phyloP scores from a whole-genome alignment of 2,797 vertebrate genomes.

The Okamejei kenojei region DNA sequence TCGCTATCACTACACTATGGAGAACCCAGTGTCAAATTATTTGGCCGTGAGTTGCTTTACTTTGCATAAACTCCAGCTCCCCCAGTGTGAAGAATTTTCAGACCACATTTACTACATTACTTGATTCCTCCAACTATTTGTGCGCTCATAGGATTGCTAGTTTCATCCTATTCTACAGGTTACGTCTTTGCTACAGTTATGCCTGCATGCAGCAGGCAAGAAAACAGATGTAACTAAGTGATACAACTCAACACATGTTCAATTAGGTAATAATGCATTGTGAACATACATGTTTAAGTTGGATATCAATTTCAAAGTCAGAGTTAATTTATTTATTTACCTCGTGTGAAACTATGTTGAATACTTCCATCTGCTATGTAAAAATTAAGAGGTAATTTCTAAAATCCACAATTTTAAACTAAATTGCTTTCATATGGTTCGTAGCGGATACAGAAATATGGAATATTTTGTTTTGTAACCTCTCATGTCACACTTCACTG shows the following conservation, averaged over 20 bases:
- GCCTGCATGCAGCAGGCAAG: neutral
- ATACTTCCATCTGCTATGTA: conserved; percentile 59
- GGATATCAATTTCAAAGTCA: conserved; percentile 68
- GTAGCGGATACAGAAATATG: conserved; percentile 43
- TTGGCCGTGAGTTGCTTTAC: neutral
- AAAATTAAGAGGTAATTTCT: conserved; percentile 62
- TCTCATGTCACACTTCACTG: conserved; percentile 29
- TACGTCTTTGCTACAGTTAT: conserved; percentile 3
- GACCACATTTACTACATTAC: conserved; percentile 17
- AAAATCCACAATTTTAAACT: conserved; percentile 71
- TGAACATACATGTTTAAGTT: conserved; percentile 68
- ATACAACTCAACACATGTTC: conserved; percentile 67
- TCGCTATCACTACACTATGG: neutral
- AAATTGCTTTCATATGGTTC: conserved; percentile 76
- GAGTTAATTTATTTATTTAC: conserved; percentile 80
- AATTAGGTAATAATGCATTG: conserved; percentile 68
- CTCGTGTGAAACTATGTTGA: conserved; percentile 66
- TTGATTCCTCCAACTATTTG: conserved; percentile 12
- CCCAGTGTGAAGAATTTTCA: conserved; percentile 26
- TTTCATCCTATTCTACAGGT: neutral
- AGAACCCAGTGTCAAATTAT: neutral
- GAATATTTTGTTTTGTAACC: conserved; percentile 44
- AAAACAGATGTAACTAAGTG: conserved; percentile 27
- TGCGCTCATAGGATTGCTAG: neutral
- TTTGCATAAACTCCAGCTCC: conserved; percentile 19